Base-by-base conservation (phyloP, 2,888 invertebrate species). In the Melieria picta region DNA sequence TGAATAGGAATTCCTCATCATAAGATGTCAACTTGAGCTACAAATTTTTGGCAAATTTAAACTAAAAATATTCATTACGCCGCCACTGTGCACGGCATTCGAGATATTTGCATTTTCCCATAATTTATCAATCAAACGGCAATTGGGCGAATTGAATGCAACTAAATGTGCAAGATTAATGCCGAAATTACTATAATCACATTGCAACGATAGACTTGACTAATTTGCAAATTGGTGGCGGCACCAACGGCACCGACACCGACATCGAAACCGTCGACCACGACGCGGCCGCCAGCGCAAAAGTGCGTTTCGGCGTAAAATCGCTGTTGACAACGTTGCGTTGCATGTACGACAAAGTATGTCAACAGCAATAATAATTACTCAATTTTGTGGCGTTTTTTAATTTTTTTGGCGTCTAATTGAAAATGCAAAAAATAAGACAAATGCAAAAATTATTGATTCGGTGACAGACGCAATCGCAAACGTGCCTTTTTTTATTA, bases 401-500 rank as follows among this genome's bases (percentile, higher is more conserved):
- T n/a, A 46, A 7, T 46, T 45, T 55, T 16, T n/a, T 10, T 16
- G 42, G 46, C 11, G 30, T 13, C 60, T 30, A 30, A 30, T 30
- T 30, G 30, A 30, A 30, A 30, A 30, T 30, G 30, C 30, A 30
- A 61, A 50, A 43, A 7, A 55, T 55, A 11, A 16, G 58, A 30
- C 67, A 52, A 52, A 57, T 46, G 16, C 70, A 65, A 52, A 42
- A 65, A 50, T 47, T 42, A 43, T 65, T 42, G 46, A 60, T 60
- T 65, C 70, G 60, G 43, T 11, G 50, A 43, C 42, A 46, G 11
- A 45, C 64, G 56, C 55, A 56, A 30, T 30, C 58, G n/a, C n/a
- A 62, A 73, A 73, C 73, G 73, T 71, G 72, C 74, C 75, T 75
- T 69, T 72, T 16, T 30, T 75, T 73, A 71, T 71, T 73, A 73